A percentile compares a stretch with the other conserved stretches of the same genome.
Evolutionary conservation across 2,797 vertebrate genomes (phyloP).

Genomic region (Protosalanx chinensis): DNA sequence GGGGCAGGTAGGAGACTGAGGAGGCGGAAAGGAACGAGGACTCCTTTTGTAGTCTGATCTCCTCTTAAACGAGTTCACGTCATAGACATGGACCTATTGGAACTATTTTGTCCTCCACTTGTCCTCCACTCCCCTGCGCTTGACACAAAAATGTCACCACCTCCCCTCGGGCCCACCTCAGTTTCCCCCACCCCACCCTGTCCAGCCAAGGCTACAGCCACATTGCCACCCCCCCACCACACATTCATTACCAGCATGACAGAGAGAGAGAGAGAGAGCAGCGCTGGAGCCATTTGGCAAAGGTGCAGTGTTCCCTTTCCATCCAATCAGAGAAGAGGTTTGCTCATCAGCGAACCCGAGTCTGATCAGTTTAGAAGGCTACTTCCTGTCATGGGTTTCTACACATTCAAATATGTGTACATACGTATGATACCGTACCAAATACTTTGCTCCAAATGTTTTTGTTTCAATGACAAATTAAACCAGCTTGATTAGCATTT

Average conservation of each 20-base stretch:
- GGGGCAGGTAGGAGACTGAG: slow-evolving; percentile 38
- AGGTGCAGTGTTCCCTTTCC: slow-evolving; percentile 71
- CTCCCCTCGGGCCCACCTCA: slow-evolving; percentile 23
- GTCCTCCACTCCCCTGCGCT: slow-evolving; percentile 16
- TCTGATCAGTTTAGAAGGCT: not conserved
- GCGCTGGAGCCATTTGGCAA: slow-evolving; percentile 56
- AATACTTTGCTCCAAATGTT: not conserved
- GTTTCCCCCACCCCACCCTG: slow-evolving; percentile 25
- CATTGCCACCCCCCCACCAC: slow-evolving; percentile 25
- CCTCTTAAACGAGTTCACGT: too few relatives aligned
- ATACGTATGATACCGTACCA: not conserved
- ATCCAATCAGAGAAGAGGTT: slow-evolving; percentile 36
- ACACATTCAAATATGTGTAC: not conserved
- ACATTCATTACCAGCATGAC: slow-evolving; percentile 45
- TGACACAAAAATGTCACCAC: slow-evolving; percentile 21
- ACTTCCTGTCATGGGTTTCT: not conserved
- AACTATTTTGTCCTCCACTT: not conserved
- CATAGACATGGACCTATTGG: too few relatives aligned
- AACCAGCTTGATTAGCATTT: not conserved
- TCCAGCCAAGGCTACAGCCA: slow-evolving; percentile 41
- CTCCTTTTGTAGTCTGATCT: not conserved
- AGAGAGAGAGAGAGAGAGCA: slow-evolving; percentile 30
- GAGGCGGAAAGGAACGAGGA: slow-evolving; percentile 27
- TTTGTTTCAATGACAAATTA: not conserved
- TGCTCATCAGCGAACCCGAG: slow-evolving; percentile 16